Evolutionary conservation across 2,888 invertebrate genomes (phyloP).

Genomic region (Clitarchus hookeri): DNA sequence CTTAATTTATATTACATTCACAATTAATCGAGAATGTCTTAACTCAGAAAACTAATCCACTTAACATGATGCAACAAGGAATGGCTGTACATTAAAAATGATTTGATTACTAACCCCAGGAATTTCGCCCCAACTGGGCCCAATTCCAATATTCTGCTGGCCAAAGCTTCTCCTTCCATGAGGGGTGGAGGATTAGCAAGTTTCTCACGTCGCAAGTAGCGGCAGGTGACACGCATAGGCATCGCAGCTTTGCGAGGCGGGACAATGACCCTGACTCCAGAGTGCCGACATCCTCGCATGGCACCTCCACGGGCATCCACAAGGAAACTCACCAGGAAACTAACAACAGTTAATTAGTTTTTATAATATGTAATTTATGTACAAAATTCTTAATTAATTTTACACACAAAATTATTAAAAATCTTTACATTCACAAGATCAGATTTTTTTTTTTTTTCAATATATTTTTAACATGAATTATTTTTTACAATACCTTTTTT

Average conservation of each 20-base stretch:
- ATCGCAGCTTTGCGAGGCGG: constrained; percentile 94
- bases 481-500: no score
- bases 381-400: no score
- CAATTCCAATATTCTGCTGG: constrained; percentile 91
- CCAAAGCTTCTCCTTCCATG: constrained; percentile 98
- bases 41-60: no score
- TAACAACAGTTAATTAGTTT: constrained; percentile 49
- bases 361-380: no score
- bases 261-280: constrained; percentile 94
- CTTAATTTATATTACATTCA: no score
- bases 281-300: constrained; percentile 98
- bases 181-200: constrained; percentile 90
- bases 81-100: no score
- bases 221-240: constrained; percentile 95
- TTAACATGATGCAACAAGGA: no score
- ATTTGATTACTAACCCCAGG: constrained; percentile 73
- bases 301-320: constrained; percentile 99
- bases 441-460: no score
- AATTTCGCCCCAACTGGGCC: constrained; percentile 96
- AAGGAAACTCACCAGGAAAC: constrained; percentile 98
- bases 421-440: no score
- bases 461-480: no score
- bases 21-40: no score
- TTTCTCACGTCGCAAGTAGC: constrained; percentile 77
- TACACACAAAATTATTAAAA: no score